phyloP scores from a whole-genome alignment of 2,888 invertebrate genomes.

The Lepidochrysops patricia region DNA sequence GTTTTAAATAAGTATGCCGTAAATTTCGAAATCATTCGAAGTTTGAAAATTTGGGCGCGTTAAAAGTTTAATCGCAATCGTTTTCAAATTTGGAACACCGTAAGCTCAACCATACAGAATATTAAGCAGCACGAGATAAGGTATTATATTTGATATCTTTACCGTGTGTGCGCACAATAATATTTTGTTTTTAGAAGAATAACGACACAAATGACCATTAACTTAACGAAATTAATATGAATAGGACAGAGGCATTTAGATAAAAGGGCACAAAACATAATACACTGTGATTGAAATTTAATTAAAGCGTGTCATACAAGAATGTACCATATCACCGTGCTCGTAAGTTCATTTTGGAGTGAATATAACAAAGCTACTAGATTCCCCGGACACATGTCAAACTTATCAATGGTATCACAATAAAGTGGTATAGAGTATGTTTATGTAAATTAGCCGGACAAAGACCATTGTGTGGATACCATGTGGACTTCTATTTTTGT shows the following conservation, averaged over 20 bases:
- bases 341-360: not conserved
- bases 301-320: not conserved
- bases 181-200: too few relatives aligned
- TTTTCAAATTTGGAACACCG: too few relatives aligned
- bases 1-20: too few relatives aligned
- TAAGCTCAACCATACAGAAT: too few relatives aligned
- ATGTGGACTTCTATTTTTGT: slow-evolving; percentile 59
- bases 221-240: not conserved
- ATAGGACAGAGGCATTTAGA: not conserved
- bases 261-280: not conserved
- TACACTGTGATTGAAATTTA: not conserved
- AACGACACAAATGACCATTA: too few relatives aligned
- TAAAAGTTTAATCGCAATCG: too few relatives aligned
- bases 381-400: slow-evolving; percentile 19
- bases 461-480: slow-evolving; percentile 28
- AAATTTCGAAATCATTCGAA: too few relatives aligned
- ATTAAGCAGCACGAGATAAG: too few relatives aligned
- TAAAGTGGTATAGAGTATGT: slow-evolving; percentile 17
- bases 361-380: not conserved
- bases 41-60: too few relatives aligned
- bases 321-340: not conserved
- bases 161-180: too few relatives aligned
- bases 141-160: too few relatives aligned
- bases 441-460: slow-evolving; percentile 23
- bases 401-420: slow-evolving; percentile 19